These are phyloP conservation scores for Progne subis DNA, from an alignment of 2,113 vertebrate genomes.

Conservation along the genomic window DNA sequence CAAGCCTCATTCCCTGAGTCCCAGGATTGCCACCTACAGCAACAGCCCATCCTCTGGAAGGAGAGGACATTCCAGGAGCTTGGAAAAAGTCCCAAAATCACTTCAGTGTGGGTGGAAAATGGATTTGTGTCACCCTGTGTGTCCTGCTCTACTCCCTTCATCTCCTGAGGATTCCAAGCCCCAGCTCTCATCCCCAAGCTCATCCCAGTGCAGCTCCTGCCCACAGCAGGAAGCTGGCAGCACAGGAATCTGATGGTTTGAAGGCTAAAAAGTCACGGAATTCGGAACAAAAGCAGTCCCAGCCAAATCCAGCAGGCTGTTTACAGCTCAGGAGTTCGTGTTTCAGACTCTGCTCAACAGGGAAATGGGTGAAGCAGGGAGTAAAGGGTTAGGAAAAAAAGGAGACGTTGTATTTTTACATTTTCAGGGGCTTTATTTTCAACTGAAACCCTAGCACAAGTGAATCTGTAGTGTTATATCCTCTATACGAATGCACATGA, in stretches of 20 bases:
- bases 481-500: rapidly evolving
- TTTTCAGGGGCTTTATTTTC: neutral
- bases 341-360: neutral
- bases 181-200: rapidly evolving
- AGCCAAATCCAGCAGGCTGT: rapidly evolving
- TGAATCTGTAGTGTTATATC: neutral
- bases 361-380: neutral
- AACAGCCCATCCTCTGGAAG: neutral
- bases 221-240: rapidly evolving
- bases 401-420: neutral
- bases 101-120: neutral
- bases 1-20: neutral
- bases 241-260: neutral
- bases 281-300: neutral
- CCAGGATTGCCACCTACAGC: neutral
- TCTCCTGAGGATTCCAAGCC: neutral
- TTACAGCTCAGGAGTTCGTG: neutral
- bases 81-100: neutral
- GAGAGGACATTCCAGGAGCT: neutral
- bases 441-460: neutral
- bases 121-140: rapidly evolving
- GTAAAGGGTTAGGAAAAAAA: neutral
- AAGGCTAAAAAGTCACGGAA: rapidly evolving
- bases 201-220: neutral
- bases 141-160: neutral